Conservation (phyloP, 2,797 vertebrate species). For the Cygnus olor region DNA sequence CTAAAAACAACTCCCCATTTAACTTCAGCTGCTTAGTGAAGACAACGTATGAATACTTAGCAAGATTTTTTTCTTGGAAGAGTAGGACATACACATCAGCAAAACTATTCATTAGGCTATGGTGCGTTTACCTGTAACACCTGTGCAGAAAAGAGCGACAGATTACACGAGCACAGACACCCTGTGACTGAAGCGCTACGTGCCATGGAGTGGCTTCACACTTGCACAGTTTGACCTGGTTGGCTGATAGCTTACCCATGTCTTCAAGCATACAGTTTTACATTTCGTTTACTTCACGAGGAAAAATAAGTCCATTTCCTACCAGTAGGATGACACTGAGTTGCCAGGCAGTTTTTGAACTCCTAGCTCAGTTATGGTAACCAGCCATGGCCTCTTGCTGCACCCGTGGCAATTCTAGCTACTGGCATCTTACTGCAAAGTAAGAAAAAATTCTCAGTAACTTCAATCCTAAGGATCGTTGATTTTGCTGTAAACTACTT, state of each 20-base stretch:
- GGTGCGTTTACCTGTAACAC: neutral
- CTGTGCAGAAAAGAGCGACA: neutral
- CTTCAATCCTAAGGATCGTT: neutral
- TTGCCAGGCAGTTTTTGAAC: neutral
- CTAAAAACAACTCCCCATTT: neutral
- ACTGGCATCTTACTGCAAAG: neutral
- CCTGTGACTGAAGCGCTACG: rapidly evolving
- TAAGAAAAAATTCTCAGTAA: neutral
- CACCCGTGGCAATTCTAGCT: neutral
- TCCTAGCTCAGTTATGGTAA: neutral
- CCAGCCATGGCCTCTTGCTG: neutral
- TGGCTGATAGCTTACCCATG: neutral
- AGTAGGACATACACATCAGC: neutral
- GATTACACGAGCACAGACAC: neutral
- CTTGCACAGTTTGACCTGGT: neutral
- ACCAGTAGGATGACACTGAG: neutral
- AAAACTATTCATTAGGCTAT: neutral
- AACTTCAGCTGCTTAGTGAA: neutral
- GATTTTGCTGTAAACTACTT: neutral
- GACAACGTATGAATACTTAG: neutral
- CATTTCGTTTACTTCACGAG: neutral
- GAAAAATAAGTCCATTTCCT: neutral
- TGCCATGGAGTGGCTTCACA: neutral
- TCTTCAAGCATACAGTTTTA: neutral
- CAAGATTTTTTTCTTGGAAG: neutral